phyloP scores from a whole-genome alignment of 2,113 vertebrate genomes.

The Pituophis catenifer region DNA sequence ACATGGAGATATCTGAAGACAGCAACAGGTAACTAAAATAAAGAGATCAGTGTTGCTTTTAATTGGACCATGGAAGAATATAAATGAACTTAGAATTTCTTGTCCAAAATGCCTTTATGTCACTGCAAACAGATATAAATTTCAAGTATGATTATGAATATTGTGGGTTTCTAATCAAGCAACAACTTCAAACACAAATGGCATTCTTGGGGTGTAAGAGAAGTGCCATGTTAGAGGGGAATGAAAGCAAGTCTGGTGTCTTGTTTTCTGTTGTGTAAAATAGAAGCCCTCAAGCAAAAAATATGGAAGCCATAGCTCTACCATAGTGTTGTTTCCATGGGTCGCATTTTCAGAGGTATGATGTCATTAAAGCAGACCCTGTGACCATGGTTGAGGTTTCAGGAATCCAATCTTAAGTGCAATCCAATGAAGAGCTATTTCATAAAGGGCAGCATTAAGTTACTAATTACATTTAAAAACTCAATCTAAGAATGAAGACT shows the following conservation, averaged over 20 bases:
- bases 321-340: neutral
- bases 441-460: neutral
- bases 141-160: neutral
- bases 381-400: neutral
- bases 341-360: neutral
- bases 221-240: neutral
- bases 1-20: neutral
- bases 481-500: neutral
- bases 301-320: neutral
- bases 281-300: neutral
- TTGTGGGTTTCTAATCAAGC: neutral
- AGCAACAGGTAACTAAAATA: neutral
- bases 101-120: neutral
- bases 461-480: neutral
- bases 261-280: neutral
- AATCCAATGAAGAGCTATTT: neutral
- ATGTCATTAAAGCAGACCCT: neutral
- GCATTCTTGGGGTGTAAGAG: neutral
- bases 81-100: neutral
- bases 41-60: neutral
- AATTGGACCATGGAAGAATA: neutral
- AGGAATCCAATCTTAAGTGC: neutral
- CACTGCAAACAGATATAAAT: neutral
- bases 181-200: neutral
- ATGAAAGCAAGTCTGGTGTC: neutral